A percentile compares a stretch with the other conserved stretches of the same genome.
phyloP scores from a whole-genome alignment of 1,140 invertebrate species.

The Pogonus chalceus region DNA sequence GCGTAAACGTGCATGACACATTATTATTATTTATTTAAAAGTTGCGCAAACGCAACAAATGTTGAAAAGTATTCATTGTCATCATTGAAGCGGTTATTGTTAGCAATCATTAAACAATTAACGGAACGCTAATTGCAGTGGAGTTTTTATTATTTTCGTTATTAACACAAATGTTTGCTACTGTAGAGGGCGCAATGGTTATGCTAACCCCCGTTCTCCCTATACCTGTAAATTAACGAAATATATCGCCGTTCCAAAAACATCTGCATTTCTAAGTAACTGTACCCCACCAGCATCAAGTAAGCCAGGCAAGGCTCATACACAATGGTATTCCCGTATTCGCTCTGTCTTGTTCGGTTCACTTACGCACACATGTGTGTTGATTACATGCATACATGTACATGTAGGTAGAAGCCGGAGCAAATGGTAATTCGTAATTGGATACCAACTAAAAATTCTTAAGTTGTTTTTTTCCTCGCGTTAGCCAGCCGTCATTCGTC shows the following conservation, averaged over 20 bases:
- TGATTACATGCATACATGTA: no score
- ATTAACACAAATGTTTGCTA: no score
- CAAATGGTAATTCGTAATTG: no score
- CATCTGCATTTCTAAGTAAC: slow-evolving; percentile 7
- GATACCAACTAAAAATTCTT: no score
- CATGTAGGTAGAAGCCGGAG: no score
- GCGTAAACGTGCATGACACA: background rate
- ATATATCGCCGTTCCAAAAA: background rate
- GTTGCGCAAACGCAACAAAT: background rate
- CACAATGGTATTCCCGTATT: slow-evolving; percentile 3
- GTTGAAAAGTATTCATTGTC: background rate
- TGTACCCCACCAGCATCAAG: background rate
- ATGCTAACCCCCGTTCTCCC: background rate
- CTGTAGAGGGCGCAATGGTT: background rate
- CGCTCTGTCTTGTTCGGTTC: background rate
- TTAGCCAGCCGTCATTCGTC: no score
- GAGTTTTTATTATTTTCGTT: no score
- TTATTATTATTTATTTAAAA: background rate
- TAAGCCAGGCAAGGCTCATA: background rate
- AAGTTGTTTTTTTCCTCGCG: no score
- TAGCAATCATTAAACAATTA: no score
- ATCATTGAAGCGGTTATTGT: no score
- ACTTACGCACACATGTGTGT: slow-evolving; percentile 2
- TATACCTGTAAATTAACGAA: slow-evolving; percentile 5
- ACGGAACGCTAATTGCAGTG: no score